Base-by-base conservation (phyloP, 2,888 invertebrate species). In the Tenthredo livida region DNA sequence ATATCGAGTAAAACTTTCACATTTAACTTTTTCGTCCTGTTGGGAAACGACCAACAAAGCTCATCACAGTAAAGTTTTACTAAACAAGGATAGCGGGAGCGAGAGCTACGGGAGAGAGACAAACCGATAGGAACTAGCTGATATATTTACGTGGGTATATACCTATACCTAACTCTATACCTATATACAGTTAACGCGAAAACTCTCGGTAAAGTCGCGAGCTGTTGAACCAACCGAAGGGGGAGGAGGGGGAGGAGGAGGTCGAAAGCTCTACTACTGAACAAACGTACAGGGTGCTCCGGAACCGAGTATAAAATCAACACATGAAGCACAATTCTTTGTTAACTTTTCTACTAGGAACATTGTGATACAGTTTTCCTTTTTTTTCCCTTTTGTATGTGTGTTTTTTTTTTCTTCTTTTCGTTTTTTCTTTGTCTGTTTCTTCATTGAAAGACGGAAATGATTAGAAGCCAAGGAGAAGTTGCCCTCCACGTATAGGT, bases 1-100 rank as follows among this genome's bases (percentile, higher is more conserved):
- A 91, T 92, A 92, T 92, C 91, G 90, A 91, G 90, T 91, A 90
- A 91, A 92, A 92, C 92, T 92, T 92, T 92, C 89, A 91, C 92
- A 92, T 92, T 92, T 92, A 92, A 92, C 92, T 92, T 92, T 91
- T 90, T 91, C 92, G 91, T 92, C 88, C 91, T 90, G 90, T 88
- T 88, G 89, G 91, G 90, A 91, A 92, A 90, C 92, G 91, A 89
- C 91, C 92, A 92, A 92, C 92, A 92, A 92, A 92, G 92, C 92
- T 92, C 92, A 92, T 92, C 92, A 91, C 89, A 88, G 88, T 89
- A 92, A 92, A 92, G 90, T 92, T 92, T 92, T 90, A 90, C 91
- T 89, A 90, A 90, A 92, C 92, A 92, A 91, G 91, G 92, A 92
- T 88, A 86, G 86, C 77, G 85, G 85, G 84, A 83, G 78, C 84